These are phyloP conservation scores for Monodelphis domestica DNA, from an alignment of 2,797 vertebrate species.

Conservation along the genomic window DNA sequence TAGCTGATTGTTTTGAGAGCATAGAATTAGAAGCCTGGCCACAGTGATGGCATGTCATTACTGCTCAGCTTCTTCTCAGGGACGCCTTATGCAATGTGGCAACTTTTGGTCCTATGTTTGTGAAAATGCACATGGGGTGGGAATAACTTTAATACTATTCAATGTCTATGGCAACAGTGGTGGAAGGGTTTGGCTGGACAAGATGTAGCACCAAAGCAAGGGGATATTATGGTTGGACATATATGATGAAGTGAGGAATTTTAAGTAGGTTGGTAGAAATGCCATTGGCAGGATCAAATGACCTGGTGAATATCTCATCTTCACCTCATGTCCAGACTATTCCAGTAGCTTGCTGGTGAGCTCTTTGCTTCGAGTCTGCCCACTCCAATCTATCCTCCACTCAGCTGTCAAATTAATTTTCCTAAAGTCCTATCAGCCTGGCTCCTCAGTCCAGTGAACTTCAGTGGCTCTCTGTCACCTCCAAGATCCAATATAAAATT, in stretches of 20 bases:
- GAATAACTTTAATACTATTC: not conserved
- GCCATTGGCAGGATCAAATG: not conserved
- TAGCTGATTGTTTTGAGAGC: conserved; percentile 68
- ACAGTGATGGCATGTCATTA: conserved; percentile 8
- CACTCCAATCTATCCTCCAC: not conserved
- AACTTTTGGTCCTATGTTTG: not conserved
- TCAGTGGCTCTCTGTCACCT: not conserved
- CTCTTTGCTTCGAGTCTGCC: not conserved
- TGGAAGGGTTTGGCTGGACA: not conserved
- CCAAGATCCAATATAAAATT: not conserved
- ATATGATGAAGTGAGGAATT: not conserved
- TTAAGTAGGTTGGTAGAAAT: not conserved
- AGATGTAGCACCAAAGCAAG: not conserved
- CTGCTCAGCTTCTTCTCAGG: conserved; percentile 10
- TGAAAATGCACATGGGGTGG: not conserved
- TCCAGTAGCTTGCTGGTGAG: not conserved
- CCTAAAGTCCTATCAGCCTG: not conserved
- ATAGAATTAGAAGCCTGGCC: conserved; percentile 62
- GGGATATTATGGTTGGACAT: not conserved
- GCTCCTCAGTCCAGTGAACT: not conserved
- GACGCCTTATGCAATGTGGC: not conserved
- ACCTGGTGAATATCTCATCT: not conserved
- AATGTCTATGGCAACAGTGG: not conserved
- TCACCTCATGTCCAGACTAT: not conserved
- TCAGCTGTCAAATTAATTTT: not conserved